Evolutionary conservation across 2,797 vertebrate genomes (phyloP), one percentile per base, ranked within the genome.

Genomic region (Acropternis orthonyx): DNA sequence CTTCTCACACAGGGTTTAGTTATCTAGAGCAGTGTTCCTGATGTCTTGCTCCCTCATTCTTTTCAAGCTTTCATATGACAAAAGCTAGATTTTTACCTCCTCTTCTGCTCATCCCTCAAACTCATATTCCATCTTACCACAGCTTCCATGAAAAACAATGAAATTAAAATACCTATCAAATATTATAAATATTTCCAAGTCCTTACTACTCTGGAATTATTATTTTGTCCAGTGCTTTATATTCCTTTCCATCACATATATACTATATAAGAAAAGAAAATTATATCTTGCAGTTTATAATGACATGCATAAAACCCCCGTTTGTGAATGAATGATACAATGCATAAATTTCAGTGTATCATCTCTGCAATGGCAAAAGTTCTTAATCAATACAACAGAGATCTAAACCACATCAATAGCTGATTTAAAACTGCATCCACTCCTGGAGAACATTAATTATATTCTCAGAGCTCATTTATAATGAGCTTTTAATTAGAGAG

Each of bases 401-500:
- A 85, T 78, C 61, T 86, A 62, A 93, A 85, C 3, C 39, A 69
- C 72, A 77, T 72, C 73, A 81, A 59, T 5, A 81, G 92, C 62
- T 84, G 36, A 52, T 62, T 88, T 77, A 52, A 85, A 92, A 71
- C 36, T 14, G 14, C 51, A 71, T 49, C 52, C 39, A 22, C 27
- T 88, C 51, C 41, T 71, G 36, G 30, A 91, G 76, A 92, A 62
- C 69, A 19, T 55, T 88, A 94, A 94, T 94, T 92, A 93, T 55
- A 81, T 37, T 85, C 81, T 81, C 69, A 68, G 79, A 78, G 58
- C 54, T 72, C 79, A 77, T 78, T 85, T 80, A 78, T 58, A 93
- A 83, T 49, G 69, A 92, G 85, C 14, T 92, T 84, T 88, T 94
- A 95, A 94, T 96, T 94, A 91, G 62, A 78, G 87, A 92, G 87